These are phyloP conservation scores for Murina feae DNA, from an alignment of 2,113 vertebrate species.

Conservation along the genomic window DNA sequence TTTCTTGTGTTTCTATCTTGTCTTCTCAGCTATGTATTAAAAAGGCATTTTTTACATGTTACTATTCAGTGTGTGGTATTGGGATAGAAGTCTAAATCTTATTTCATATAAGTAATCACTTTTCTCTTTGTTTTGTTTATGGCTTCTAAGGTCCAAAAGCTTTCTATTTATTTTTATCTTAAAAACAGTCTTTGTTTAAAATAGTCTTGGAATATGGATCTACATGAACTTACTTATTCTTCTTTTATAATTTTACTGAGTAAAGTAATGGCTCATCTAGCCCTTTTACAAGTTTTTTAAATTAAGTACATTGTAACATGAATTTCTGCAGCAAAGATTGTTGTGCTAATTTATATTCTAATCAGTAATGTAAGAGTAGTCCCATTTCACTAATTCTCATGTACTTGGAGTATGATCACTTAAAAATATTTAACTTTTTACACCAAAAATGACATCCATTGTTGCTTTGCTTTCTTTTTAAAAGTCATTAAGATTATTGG, in stretches of 20 bases:
- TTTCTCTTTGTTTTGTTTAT: not conserved
- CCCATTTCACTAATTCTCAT: not conserved
- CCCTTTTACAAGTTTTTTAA: not conserved
- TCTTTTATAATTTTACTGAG: not conserved
- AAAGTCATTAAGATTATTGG: slow-evolving; percentile 92
- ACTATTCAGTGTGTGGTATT: not conserved
- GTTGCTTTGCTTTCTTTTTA: slow-evolving; percentile 13
- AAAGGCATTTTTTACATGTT: not conserved
- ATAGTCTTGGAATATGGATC: not conserved
- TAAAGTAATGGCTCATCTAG: not conserved
- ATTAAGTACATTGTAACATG: not conserved
- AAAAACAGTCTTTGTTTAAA: not conserved
- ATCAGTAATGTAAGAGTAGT: not conserved
- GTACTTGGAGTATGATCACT: not conserved
- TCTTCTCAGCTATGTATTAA: not conserved
- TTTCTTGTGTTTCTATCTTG: not conserved
- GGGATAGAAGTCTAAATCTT: not conserved
- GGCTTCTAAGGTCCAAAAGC: not conserved
- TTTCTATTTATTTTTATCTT: slow-evolving; percentile 7
- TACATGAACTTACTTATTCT: not conserved
- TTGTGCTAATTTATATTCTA: not conserved
- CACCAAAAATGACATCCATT: not conserved
- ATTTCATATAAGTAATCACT: not conserved
- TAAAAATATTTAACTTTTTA: not conserved
- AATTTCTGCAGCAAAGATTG: not conserved